Conservation (phyloP, 2,888 invertebrate genomes). For the Yponomeuta sedellus region DNA sequence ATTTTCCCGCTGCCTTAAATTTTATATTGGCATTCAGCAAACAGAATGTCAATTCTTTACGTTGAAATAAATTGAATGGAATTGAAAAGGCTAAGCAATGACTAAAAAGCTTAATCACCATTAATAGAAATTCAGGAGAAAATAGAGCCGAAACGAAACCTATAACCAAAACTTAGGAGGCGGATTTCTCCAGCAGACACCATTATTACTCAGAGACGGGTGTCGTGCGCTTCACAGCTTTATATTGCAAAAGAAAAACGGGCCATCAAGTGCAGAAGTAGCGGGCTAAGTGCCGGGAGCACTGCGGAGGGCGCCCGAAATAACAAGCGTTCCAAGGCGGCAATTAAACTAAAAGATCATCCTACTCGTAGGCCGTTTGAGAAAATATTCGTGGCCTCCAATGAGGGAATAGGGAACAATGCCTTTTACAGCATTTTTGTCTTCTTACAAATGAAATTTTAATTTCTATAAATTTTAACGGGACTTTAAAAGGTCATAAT, state of each 20-base stretch:
- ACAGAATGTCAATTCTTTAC: no score
- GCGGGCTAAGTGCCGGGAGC: slow-evolving; percentile 12
- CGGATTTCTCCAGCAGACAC: background rate
- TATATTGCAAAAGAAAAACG: slow-evolving; percentile 17
- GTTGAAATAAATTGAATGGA: no score
- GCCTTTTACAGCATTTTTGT: no score
- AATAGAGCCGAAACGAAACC: background rate
- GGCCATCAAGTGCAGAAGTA: slow-evolving; percentile 26
- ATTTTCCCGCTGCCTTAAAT: no score
- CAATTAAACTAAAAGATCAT: slow-evolving; percentile 23
- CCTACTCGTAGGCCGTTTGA: slow-evolving; percentile 18
- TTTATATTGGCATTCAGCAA: no score
- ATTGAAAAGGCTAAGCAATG: no score
- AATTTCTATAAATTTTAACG: no score
- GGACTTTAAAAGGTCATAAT: no score
- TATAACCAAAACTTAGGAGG: background rate
- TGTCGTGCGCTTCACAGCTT: slow-evolving; percentile 8
- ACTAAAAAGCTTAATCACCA: no score
- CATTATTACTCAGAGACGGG: background rate
- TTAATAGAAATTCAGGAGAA: no score
- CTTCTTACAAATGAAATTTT: no score
- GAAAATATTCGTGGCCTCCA: slow-evolving; percentile 19
- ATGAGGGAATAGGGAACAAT: background rate
- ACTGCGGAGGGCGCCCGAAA: slow-evolving; percentile 16
- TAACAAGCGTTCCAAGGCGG: slow-evolving; percentile 20